These are phyloP conservation scores for Periphyllus acericola DNA, from an alignment of 2,888 invertebrate genomes.

Conservation along the genomic window DNA sequence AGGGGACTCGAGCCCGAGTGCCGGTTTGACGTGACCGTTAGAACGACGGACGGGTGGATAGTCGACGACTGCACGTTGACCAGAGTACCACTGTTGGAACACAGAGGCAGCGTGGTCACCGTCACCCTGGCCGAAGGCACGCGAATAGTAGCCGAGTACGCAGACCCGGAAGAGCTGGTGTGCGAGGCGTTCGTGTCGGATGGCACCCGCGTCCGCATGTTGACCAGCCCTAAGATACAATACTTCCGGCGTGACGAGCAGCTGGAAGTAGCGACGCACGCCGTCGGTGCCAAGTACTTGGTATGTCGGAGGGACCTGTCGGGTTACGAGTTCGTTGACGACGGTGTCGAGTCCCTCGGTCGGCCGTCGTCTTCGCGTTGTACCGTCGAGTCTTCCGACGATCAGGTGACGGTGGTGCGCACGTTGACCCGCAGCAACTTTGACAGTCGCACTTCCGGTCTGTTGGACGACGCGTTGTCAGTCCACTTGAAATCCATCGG, in stretches of 20 bases:
- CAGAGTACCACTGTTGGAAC: background rate
- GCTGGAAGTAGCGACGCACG: background rate
- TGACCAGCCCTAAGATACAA: background rate
- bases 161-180: background rate
- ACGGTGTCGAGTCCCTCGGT: no score
- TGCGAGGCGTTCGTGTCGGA: conserved; percentile 16
- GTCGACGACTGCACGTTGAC: background rate
- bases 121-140: background rate
- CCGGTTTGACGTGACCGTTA: background rate
- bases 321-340: conserved; percentile 41
- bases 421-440: background rate
- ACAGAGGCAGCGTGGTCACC: background rate
- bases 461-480: background rate
- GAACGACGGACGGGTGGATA: background rate
- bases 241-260: background rate
- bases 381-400: background rate
- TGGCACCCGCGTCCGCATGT: background rate
- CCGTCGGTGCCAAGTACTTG: background rate
- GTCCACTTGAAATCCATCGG: background rate
- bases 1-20: background rate
- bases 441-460: background rate
- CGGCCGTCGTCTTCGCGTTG: no score
- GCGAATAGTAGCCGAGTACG: background rate
- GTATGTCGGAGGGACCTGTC: conserved; percentile 45
- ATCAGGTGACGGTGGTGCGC: background rate